Conservation (phyloP, 2,888 invertebrate genomes). For the Synanthedon andrenaeformis region DNA sequence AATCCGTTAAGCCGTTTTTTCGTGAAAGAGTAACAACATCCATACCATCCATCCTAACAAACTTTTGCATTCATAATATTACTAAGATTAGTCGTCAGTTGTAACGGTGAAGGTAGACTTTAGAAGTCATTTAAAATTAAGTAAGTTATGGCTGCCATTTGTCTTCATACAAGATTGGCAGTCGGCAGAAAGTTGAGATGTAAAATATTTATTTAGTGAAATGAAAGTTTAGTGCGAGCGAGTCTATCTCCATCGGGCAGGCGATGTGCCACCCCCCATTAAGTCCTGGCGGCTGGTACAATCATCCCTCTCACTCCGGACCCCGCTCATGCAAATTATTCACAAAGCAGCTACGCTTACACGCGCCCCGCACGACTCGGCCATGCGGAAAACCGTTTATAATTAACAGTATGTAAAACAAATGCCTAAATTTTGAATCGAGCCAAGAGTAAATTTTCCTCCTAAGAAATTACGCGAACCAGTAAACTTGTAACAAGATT, state of each 20-base stretch:
- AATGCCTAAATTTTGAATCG: constrained; percentile 11
- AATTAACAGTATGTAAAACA: constrained; percentile 21
- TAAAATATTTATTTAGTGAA: constrained; percentile 14
- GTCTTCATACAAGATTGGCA: too few species aligned
- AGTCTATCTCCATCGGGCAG: constrained; percentile 37
- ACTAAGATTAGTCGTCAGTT: too few species aligned
- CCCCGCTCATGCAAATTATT: constrained; percentile 46
- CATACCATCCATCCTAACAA: too few species aligned
- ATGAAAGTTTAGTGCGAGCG: constrained; percentile 10
- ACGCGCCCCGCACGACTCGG: constrained; percentile 35
- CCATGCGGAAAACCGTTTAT: constrained; percentile 27
- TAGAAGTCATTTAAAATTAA: too few species aligned
- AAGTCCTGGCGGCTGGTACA: constrained; percentile 24
- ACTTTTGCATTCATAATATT: too few species aligned
- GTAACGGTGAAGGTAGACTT: too few species aligned
- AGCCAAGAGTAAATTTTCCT: background rate
- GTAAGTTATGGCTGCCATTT: too few species aligned
- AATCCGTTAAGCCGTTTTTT: too few species aligned
- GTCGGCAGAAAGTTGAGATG: too few species aligned
- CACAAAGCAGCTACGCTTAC: constrained; percentile 38
- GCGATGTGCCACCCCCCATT: constrained; percentile 26
- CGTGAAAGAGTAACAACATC: too few species aligned
- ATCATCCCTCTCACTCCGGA: constrained; percentile 6
- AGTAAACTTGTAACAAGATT: background rate
- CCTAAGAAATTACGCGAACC: background rate